phyloP scores from a whole-genome alignment of 2,888 invertebrate genomes.

The Deilephila elpenor region DNA sequence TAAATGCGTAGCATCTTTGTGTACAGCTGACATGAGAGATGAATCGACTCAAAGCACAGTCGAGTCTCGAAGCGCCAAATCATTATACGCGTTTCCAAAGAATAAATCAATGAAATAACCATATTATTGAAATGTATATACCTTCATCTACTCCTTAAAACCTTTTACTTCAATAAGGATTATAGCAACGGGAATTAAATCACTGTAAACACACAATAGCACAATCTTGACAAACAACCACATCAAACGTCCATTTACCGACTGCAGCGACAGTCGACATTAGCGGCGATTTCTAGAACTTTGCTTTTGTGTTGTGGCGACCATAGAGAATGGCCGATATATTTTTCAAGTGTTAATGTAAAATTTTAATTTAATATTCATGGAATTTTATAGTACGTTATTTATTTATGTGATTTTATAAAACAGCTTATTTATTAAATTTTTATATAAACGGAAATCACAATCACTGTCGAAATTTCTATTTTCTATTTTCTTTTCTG shows the following conservation, averaged over 20 bases:
- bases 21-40: conserved; percentile 83
- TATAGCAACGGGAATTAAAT: conserved; percentile 74
- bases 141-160: conserved; percentile 88
- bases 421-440: too few species aligned
- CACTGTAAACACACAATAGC: conserved; percentile 87
- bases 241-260: conserved; percentile 88
- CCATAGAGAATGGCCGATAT: conserved; percentile 56
- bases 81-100: conserved; percentile 47
- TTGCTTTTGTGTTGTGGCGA: conserved; percentile 61
- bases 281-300: conserved; percentile 71
- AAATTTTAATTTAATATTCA: background rate
- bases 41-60: conserved; percentile 68
- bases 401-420: too few species aligned
- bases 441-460: too few species aligned
- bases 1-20: conserved; percentile 83
- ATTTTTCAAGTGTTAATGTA: background rate
- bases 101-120: conserved; percentile 48
- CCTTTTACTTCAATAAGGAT: conserved; percentile 77
- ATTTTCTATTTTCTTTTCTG: too few species aligned
- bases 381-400: too few species aligned
- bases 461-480: too few species aligned
- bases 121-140: conserved; percentile 57
- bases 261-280: conserved; percentile 82
- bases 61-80: conserved; percentile 74
- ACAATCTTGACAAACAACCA: conserved; percentile 87